Conservation (phyloP, 2,888 invertebrate species). For the Sesia apiformis region DNA sequence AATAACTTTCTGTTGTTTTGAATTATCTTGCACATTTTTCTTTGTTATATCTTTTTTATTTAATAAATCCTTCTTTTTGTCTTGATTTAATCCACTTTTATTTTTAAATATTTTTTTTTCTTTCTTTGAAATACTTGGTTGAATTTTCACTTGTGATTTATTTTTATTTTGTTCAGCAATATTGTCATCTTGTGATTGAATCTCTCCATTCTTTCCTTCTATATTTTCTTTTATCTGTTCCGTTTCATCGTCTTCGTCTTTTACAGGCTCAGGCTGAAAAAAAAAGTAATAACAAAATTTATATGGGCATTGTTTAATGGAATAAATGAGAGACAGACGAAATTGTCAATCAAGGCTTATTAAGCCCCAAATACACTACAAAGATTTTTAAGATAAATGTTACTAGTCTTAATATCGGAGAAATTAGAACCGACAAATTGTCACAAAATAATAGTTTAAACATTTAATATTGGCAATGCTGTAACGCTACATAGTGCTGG, state of each 20-base stretch:
- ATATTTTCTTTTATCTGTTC: conserved; percentile 24
- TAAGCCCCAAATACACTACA: no score
- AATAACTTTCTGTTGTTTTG: neutral
- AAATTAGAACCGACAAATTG: no score
- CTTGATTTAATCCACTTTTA: neutral
- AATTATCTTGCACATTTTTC: neutral
- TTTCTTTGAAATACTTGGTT: neutral
- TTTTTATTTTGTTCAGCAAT: conserved; percentile 11
- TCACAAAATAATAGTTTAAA: no score
- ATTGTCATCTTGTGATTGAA: conserved; percentile 22
- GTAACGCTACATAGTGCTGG: no score
- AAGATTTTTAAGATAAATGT: no score
- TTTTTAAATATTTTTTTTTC: neutral
- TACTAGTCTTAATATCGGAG: no score
- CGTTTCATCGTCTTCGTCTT: conserved; percentile 53
- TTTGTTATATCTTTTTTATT: neutral
- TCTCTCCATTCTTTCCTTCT: conserved; percentile 34
- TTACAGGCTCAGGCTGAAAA: conserved; percentile 57
- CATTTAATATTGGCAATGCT: no score
- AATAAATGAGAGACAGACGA: neutral
- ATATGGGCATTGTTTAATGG: neutral
- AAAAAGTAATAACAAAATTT: neutral
- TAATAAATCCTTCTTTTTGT: neutral
- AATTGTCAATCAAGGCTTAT: neutral
- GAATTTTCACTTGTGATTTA: neutral